Conservation (phyloP, 1,140 invertebrate species). For the Drosophila ercepeae region DNA sequence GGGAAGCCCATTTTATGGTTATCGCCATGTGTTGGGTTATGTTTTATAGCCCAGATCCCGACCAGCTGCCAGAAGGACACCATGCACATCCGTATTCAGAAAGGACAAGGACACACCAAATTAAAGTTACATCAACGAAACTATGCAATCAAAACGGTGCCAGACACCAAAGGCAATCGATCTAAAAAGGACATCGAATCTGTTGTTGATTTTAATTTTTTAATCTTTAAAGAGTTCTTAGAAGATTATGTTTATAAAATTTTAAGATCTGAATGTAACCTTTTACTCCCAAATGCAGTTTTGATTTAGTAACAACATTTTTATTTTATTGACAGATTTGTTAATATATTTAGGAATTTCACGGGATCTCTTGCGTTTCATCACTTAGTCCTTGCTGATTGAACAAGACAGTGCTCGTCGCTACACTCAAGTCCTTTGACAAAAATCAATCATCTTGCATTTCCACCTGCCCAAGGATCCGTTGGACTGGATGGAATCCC, state of each 20-base stretch:
- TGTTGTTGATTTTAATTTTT: neutral
- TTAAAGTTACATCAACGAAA: slow-evolving; percentile 36
- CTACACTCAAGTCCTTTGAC: slow-evolving; percentile 22
- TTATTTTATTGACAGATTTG: neutral
- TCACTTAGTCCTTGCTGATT: slow-evolving; percentile 29
- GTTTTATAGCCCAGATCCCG: slow-evolving; percentile 47
- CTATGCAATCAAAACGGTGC: slow-evolving; percentile 11
- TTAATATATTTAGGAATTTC: slow-evolving; percentile 5
- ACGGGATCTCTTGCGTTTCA: slow-evolving; percentile 19
- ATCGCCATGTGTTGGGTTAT: slow-evolving; percentile 61
- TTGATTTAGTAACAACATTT: no score
- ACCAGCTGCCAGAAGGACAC: neutral
- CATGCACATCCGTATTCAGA: slow-evolving; percentile 3
- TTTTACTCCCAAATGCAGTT: no score
- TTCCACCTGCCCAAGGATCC: slow-evolving; percentile 36
- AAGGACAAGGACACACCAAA: slow-evolving; percentile 17
- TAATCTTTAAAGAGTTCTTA: no score
- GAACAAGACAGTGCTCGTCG: slow-evolving; percentile 31
- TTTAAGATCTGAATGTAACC: no score
- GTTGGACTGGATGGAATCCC: slow-evolving; percentile 16
- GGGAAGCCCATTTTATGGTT: slow-evolving; percentile 62
- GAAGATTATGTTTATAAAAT: no score
- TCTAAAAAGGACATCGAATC: neutral
- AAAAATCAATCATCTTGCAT: slow-evolving; percentile 36
- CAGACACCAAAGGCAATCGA: neutral